Conservation (phyloP, 2,797 vertebrate species). For the Sebastes cheni region DNA sequence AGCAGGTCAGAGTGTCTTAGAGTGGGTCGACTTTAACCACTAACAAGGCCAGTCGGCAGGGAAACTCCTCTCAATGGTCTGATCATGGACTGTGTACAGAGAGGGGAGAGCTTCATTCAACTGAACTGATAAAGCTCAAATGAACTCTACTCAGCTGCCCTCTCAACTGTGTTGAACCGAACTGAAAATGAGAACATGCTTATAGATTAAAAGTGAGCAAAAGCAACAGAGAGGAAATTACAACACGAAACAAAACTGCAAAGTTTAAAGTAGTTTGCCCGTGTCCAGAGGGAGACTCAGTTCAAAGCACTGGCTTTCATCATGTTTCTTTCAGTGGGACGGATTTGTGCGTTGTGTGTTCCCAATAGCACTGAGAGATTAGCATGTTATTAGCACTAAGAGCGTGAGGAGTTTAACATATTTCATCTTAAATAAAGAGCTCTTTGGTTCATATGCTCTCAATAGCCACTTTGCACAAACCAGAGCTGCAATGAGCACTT, state of each 20-base stretch:
- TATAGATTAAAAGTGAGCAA: not conserved
- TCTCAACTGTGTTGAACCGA: not conserved
- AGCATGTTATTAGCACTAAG: slow-evolving; percentile 47
- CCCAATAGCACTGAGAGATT: slow-evolving; percentile 48
- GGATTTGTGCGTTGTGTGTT: slow-evolving; percentile 37
- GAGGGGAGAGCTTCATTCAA: not conserved
- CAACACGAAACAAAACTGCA: not conserved
- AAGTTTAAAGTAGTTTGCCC: slow-evolving; percentile 21
- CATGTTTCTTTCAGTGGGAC: slow-evolving; percentile 14
- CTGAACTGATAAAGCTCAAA: not conserved
- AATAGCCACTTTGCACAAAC: slow-evolving; percentile 2
- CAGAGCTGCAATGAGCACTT: not conserved
- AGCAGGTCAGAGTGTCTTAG: not conserved
- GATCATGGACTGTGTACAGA: not conserved
- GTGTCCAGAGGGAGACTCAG: slow-evolving; percentile 21
- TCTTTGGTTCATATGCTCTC: slow-evolving; percentile 21
- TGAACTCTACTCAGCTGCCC: not conserved
- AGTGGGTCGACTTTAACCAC: not conserved
- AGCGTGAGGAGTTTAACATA: slow-evolving; percentile 17
- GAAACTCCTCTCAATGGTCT: not conserved
- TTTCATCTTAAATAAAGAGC: slow-evolving; percentile 40
- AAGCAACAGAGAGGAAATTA: not conserved
- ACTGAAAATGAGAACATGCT: not conserved
- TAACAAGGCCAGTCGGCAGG: not conserved
- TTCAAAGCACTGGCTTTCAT: slow-evolving; percentile 47